Percentiles rank a stretch among this genome's conserved stretches.
phyloP scores from a whole-genome alignment of 2,113 vertebrate species.

The Sphaerodactylus townsendi region DNA sequence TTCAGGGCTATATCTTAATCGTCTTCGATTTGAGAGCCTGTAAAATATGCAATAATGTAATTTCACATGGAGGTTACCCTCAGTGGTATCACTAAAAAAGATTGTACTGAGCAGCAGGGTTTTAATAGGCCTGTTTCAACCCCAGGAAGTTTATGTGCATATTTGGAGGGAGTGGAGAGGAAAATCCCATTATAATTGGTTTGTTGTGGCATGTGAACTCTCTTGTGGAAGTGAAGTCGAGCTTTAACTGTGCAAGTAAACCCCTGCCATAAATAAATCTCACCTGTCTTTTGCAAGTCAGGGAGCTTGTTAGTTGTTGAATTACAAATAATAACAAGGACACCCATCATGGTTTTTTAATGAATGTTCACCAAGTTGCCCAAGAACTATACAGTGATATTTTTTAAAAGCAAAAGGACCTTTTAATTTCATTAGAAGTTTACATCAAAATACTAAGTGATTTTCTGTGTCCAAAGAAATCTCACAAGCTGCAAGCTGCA shows the following conservation, averaged over 20 bases:
- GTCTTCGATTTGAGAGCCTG: conserved; percentile 62
- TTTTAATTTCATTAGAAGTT: background rate
- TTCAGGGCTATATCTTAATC: conserved; percentile 53
- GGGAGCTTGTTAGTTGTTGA: conserved; percentile 47
- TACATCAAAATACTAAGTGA: conserved; percentile 22
- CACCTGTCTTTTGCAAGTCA: conserved; percentile 38
- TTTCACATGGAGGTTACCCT: conserved; percentile 68
- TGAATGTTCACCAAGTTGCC: conserved; percentile 22
- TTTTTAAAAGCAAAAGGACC: background rate
- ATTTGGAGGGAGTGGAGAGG: background rate
- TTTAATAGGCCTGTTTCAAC: conserved; percentile 71
- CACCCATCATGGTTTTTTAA: conserved; percentile 40
- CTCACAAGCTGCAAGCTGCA: background rate
- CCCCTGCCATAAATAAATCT: conserved; percentile 63
- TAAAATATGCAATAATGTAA: conserved; percentile 68
- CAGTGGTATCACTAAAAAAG: conserved; percentile 63
- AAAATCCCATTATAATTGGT: conserved; percentile 65
- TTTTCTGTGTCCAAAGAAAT: conserved; percentile 27
- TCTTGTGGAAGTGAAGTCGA: conserved; percentile 62
- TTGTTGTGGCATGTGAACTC: conserved; percentile 64
- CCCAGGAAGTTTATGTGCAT: conserved; percentile 53
- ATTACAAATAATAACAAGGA: conserved; percentile 48
- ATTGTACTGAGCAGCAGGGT: conserved; percentile 61
- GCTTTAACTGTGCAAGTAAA: conserved; percentile 61
- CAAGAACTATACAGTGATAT: conserved; percentile 34